Percentiles rank a stretch among this genome's conserved stretches.
These are phyloP conservation scores for Heteropelma amictum DNA, from an alignment of 2,888 invertebrate genomes.

Conservation along the genomic window DNA sequence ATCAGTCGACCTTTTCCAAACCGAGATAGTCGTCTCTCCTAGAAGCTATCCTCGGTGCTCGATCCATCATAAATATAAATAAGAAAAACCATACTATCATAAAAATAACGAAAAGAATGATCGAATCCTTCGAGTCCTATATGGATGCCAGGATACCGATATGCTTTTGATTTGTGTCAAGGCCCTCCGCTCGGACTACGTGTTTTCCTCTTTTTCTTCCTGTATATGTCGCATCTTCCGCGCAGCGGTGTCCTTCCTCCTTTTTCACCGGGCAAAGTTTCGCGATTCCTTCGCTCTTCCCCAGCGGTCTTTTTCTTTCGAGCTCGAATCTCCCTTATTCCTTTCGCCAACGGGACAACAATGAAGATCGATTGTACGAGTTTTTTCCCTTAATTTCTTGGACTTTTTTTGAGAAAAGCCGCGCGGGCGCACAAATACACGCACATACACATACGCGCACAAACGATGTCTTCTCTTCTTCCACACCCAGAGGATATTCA, in stretches of 20 bases:
- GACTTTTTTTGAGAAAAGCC: neutral
- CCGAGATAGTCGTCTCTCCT: neutral
- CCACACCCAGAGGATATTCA: constrained; percentile 1
- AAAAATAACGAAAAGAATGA: neutral
- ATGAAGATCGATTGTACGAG: too few relatives aligned
- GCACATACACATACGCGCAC: neutral
- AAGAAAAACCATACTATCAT: neutral
- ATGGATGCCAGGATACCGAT: neutral
- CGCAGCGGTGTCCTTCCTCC: neutral
- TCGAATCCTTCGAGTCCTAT: neutral
- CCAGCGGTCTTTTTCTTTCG: neutral
- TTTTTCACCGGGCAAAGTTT: neutral
- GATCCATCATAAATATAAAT: neutral
- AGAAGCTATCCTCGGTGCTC: neutral
- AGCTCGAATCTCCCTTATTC: neutral
- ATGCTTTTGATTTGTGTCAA: neutral
- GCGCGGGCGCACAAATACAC: neutral
- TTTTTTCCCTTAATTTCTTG: too few relatives aligned
- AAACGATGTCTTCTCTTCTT: neutral
- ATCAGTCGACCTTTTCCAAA: neutral
- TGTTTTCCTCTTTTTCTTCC: neutral
- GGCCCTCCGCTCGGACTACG: neutral
- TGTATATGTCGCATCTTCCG: neutral
- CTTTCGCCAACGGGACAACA: too few relatives aligned
- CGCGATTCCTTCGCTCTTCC: too few relatives aligned